Evolutionary conservation across 2,113 vertebrate species (phyloP).

Genomic region (Dicentrarchus labrax): DNA sequence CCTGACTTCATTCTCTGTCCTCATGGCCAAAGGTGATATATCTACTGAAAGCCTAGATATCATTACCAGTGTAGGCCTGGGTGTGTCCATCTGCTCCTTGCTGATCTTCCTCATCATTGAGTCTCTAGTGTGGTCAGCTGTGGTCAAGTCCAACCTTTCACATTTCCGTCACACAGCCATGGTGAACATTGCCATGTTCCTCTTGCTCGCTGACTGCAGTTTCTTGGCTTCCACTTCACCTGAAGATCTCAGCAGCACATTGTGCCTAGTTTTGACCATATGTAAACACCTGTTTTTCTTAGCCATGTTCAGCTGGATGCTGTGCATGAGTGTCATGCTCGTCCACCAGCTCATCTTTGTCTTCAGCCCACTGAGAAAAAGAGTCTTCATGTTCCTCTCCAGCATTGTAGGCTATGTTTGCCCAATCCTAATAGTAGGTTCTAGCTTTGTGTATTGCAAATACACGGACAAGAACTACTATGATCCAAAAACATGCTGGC

Average conservation of each 20-base stretch:
- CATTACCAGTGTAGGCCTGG: conserved; percentile 87
- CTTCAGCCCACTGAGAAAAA: conserved; percentile 90
- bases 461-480: conserved; percentile 79
- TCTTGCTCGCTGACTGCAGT: conserved; percentile 86
- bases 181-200: conserved; percentile 90
- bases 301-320: conserved; percentile 95
- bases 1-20: conserved; percentile 92
- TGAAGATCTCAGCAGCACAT: background rate
- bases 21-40: conserved; percentile 85
- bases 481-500: conserved; percentile 84
- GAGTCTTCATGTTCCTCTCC: conserved; percentile 86
- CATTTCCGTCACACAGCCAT: conserved; percentile 93
- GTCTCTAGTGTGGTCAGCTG: conserved; percentile 90
- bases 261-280: conserved; percentile 85
- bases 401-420: conserved; percentile 89
- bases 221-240: conserved; percentile 82
- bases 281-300: conserved; percentile 92
- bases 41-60: conserved; percentile 49
- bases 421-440: conserved; percentile 87
- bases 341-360: conserved; percentile 95
- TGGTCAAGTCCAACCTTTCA: conserved; percentile 92
- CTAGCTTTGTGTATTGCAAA: conserved; percentile 86
- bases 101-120: conserved; percentile 89
- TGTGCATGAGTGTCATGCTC: conserved; percentile 92
- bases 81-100: conserved; percentile 89